Conservation (phyloP, 2,113 vertebrate genomes). For the Scomber japonicus region DNA sequence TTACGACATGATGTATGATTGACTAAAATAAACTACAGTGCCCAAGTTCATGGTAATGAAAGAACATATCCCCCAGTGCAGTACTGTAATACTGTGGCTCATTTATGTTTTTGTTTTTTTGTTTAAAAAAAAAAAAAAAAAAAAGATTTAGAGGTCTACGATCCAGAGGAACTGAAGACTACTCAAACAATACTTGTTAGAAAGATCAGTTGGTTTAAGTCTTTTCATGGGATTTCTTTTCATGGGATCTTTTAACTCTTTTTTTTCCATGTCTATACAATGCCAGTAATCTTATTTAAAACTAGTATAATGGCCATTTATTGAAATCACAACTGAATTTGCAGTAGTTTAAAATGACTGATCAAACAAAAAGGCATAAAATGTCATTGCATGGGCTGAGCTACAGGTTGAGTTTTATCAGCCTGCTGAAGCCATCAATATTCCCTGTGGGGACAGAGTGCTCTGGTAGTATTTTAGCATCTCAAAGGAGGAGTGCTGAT, state of each 20-base stretch:
- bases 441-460: conserved; percentile 43
- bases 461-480: conserved; percentile 42
- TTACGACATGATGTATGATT: too few species aligned
- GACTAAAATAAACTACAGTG: too few species aligned
- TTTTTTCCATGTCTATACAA: background rate
- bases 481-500: conserved; percentile 54
- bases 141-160: too few species aligned
- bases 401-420: conserved; percentile 28
- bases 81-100: too few species aligned
- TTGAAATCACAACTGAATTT: background rate
- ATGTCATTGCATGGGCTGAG: conserved; percentile 25
- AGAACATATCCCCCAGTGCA: too few species aligned
- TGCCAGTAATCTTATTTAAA: background rate
- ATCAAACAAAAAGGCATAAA: conserved; percentile 22
- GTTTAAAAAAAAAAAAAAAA: too few species aligned
- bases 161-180: too few species aligned
- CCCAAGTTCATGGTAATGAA: too few species aligned
- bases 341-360: conserved; percentile 1
- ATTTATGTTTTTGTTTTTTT: too few species aligned
- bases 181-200: too few species aligned
- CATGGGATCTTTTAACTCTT: background rate
- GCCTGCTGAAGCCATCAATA: conserved; percentile 39
- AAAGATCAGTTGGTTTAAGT: too few species aligned
- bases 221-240: too few species aligned
- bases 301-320: background rate